Evolutionary conservation across 2,797 vertebrate genomes (phyloP).

Genomic region (Notoglanidium macrostoma): DNA sequence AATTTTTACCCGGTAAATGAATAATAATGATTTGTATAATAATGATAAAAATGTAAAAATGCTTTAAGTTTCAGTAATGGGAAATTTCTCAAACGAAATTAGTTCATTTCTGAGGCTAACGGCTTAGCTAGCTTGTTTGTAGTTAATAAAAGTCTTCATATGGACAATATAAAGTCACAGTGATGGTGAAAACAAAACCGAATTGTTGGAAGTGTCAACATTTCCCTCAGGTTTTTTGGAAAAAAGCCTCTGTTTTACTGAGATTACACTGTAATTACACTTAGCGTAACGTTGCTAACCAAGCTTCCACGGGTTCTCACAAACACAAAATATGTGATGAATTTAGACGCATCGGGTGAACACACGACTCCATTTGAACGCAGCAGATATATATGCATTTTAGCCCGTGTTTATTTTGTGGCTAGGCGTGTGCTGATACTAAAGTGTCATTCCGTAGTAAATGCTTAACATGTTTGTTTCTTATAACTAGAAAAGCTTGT

Average conservation of each 20-base stretch:
- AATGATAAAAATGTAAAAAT: neutral
- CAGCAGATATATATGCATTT: conserved; percentile 63
- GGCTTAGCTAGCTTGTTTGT: too few relatives aligned
- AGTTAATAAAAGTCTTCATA: neutral
- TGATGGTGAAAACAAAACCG: neutral
- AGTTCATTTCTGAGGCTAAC: neutral
- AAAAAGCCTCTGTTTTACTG: neutral
- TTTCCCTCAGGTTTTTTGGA: neutral
- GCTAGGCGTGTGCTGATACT: conserved; percentile 59
- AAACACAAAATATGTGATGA: neutral
- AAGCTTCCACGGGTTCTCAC: neutral
- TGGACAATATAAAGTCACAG: neutral
- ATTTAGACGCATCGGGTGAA: neutral
- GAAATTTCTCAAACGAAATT: neutral
- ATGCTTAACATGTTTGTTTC: neutral
- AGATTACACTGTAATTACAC: neutral
- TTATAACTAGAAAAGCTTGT: neutral
- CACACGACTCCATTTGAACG: conserved; percentile 53
- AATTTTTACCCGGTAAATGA: neutral
- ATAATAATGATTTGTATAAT: too few relatives aligned
- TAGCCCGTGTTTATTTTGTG: conserved; percentile 85
- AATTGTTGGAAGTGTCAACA: neutral
- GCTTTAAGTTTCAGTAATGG: neutral
- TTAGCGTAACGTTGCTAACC: neutral
- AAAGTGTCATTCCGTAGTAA: neutral